These are phyloP conservation scores for Margaritifera margaritifera DNA, from an alignment of 2,888 invertebrate genomes.

Conservation along the genomic window DNA sequence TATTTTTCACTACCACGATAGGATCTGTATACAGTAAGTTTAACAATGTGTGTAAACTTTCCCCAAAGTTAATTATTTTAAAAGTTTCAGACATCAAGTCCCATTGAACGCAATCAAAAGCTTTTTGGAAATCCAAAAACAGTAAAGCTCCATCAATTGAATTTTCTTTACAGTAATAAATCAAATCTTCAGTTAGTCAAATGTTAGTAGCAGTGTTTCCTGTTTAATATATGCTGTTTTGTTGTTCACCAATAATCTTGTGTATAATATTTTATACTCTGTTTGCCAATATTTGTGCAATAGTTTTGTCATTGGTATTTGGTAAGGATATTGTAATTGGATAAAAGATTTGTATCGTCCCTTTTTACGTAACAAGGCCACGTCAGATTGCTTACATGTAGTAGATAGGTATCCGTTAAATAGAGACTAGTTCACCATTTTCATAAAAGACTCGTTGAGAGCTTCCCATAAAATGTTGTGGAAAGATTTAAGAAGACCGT, in stretches of 20 bases:
- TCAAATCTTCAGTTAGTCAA: constrained; percentile 15
- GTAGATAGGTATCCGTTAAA: too few species aligned
- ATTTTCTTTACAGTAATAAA: constrained; percentile 17
- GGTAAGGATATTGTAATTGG: constrained; percentile 9
- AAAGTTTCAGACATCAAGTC: constrained; percentile 1
- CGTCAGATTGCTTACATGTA: too few species aligned
- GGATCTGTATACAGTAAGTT: constrained; percentile 6
- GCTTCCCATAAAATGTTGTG: too few species aligned
- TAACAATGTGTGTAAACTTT: constrained; percentile 6
- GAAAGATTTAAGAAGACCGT: too few species aligned
- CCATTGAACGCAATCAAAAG: constrained; percentile 22
- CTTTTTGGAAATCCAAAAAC: constrained; percentile 27
- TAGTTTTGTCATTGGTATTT: constrained; percentile 17
- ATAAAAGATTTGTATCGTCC: too few species aligned
- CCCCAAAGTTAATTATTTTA: constrained; percentile 6
- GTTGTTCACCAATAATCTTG: constrained; percentile 10
- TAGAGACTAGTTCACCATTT: too few species aligned
- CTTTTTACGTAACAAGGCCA: too few species aligned
- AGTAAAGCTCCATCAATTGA: constrained; percentile 16
- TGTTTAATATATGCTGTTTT: constrained; percentile 13
- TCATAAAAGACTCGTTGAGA: too few species aligned
- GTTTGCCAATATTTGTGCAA: constrained; percentile 6
- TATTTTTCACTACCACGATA: constrained; percentile 9
- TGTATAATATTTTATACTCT: constrained; percentile 7
- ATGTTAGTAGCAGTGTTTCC: constrained; percentile 19